phyloP scores from a whole-genome alignment of 2,113 vertebrate genomes.

The Notechis scutatus region DNA sequence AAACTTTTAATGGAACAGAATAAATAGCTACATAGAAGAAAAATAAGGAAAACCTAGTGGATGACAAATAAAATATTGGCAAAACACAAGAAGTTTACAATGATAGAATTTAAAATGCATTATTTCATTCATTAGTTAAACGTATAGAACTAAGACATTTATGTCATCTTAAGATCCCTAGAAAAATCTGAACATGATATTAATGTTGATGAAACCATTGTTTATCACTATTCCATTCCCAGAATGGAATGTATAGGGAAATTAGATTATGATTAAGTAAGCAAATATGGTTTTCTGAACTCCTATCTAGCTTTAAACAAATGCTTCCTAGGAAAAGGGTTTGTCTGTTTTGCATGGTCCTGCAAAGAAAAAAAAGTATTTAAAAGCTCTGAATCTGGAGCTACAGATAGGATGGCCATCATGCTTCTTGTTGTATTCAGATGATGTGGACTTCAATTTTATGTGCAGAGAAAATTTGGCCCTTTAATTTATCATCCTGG shows the following conservation, averaged over 20 bases:
- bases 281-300: neutral
- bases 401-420: neutral
- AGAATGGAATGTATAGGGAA: neutral
- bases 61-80: neutral
- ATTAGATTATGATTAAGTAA: neutral
- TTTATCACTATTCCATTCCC: neutral
- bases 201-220: neutral
- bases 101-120: neutral
- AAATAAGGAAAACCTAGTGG: neutral
- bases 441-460: neutral
- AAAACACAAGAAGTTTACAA: neutral
- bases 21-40: neutral
- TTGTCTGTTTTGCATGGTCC: neutral
- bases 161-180: neutral
- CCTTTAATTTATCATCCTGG: neutral
- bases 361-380: neutral
- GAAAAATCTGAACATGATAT: neutral
- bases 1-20: neutral
- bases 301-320: neutral
- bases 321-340: neutral
- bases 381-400: neutral
- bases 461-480: neutral
- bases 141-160: neutral
- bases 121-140: neutral
- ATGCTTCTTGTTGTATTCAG: neutral